phyloP scores from a whole-genome alignment of 2,888 invertebrate genomes.

The Altica lythri region DNA sequence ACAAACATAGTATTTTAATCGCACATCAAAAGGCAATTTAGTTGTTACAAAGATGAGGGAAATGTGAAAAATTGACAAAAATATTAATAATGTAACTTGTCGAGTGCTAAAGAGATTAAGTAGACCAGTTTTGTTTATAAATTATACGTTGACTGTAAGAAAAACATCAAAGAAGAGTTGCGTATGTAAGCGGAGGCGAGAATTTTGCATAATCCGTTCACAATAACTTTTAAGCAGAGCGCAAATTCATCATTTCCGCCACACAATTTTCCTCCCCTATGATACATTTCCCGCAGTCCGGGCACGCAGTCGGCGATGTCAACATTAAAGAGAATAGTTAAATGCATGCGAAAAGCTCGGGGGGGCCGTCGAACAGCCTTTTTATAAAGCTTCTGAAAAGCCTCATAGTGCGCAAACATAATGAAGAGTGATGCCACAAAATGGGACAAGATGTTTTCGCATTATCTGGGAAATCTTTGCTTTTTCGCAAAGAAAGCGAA shows the following conservation, averaged over 20 bases:
- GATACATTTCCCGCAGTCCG: constrained; percentile 27
- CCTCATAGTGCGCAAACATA: constrained; percentile 38
- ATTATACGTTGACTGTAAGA: no score
- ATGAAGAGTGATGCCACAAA: constrained; percentile 47
- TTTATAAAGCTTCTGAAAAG: constrained; percentile 42
- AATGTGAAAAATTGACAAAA: no score
- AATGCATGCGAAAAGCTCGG: constrained; percentile 38
- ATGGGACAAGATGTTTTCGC: constrained; percentile 45
- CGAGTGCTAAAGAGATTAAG: no score
- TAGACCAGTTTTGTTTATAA: no score
- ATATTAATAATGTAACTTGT: no score
- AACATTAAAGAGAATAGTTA: constrained; percentile 44
- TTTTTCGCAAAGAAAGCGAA: constrained; percentile 21
- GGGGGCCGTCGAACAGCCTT: constrained; percentile 35
- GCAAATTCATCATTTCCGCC: constrained; percentile 26
- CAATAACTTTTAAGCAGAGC: constrained; percentile 18
- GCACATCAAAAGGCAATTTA: no score
- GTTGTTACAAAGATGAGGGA: no score
- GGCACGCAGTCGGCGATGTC: constrained; percentile 30
- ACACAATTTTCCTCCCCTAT: constrained; percentile 22
- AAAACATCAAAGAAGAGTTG: constrained; percentile 15
- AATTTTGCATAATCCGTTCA: constrained; percentile 24
- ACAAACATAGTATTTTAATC: no score
- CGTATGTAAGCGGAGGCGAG: constrained; percentile 13
- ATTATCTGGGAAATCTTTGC: constrained; percentile 35